Evolutionary conservation across 2,888 invertebrate genomes (phyloP), one percentile per base, ranked within the genome.

Genomic region (Meghimatium bilineatum): DNA sequence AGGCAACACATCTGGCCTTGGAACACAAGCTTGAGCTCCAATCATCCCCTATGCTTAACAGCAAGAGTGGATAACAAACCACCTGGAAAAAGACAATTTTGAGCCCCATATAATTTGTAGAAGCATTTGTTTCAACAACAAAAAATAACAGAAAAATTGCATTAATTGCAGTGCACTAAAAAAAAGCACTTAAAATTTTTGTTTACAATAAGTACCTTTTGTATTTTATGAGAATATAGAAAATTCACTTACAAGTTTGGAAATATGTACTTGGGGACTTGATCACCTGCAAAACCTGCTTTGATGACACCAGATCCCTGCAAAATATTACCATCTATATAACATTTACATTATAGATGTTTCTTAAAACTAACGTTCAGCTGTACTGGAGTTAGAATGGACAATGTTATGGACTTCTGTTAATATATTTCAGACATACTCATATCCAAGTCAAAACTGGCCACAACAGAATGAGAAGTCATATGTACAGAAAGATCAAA

Each of bases 241-340:
- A n/a, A 63, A 12, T 66, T 60, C 60, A 85, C 86, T 83, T 85
- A 87, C 87, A 82, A 85, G 36, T 87, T 99, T 90, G 99, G 97
- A 94, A 99, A 99, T 93, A 98, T 96, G 95, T 98, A 98, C 96
- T 99, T 99, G 92, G 99, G 99, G 94, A 98, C 96, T 94, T 99
- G 98, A 94, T 98, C 99, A 84, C 99, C 99, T 88, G 99, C 99
- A 94, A 99, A 99, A 67, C 99, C 99, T 87, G 99, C 99, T 95
- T 99, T 99, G 91, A 99, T 98, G 74, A 99, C 97, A 88, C 99
- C 99, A 87, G 98, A 99, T 89, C 99, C 99, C 98, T 98, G 94
- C 56, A 90, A 63, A 63, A n/a, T 63, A 63, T 6, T n/a, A n/a
- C n/a, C 26, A 26, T 63, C 12, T 23, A n/a, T 63, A 63, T n/a